Base-by-base conservation (phyloP, 1,140 invertebrate genomes). In the Holotrichia oblita region DNA sequence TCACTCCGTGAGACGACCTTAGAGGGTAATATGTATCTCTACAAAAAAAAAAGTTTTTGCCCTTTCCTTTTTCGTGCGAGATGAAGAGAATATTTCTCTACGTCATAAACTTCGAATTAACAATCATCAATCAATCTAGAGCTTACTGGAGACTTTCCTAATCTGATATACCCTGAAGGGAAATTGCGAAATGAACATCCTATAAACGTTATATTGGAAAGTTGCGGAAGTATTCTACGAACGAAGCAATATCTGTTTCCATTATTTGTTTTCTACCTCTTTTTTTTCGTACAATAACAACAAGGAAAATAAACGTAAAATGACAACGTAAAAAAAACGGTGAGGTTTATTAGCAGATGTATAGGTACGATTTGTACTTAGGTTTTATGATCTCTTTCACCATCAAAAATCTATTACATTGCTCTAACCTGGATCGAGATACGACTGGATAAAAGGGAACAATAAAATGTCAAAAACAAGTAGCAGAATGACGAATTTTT, bases 51-150 rank as follows among this genome's bases (percentile, higher is more conserved):
- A n/a, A n/a, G n/a, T n/a, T n/a, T n/a, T n/a, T n/a, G 3, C 44
- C 44, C n/a, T 48, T n/a, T 41, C 40, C 44, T 12, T 48, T 3
- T n/a, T 48, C 44, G 12, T 0, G 44, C 12, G n/a, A 48, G 12
- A 12, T 12, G 44, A 12, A n/a, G 44, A 12, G 12, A 48, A 48
- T 48, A 48, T 48, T 48, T 48, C 44, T 48, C 12, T 10, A n/a
- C 44, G 44, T 48, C 44, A n/a, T n/a, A 48, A 48, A 48, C 44
- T 48, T 48, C 44, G 44, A 48, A 48, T 48, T 48, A 48, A 10
- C 44, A 48, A 48, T 48, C 44, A 48, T 48, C n/a, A 48, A 48
- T 48, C 44, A 48, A 48, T 48, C n/a, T 48, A 12, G 44, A 12
- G 12, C 44, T 48, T n/a, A 12, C 12, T 10, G 12, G 44, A 12